Evolutionary conservation across 2,113 vertebrate genomes (phyloP).

Genomic region (Tetrao urogallus): DNA sequence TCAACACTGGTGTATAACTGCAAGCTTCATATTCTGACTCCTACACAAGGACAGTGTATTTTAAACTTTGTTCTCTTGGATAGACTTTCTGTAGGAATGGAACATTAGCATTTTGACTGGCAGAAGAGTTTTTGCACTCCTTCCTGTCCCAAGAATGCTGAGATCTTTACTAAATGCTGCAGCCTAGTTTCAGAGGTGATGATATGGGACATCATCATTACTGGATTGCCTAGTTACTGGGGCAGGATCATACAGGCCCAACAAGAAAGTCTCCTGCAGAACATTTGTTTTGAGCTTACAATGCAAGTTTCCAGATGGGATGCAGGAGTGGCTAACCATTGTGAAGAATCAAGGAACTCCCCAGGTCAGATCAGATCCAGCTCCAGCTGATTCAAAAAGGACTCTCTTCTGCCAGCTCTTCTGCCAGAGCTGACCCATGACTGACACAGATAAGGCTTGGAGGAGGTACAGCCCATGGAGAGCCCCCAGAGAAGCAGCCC

Average conservation of each 20-base stretch:
- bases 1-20: accelerated
- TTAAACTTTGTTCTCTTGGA: neutral
- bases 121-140: neutral
- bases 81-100: neutral
- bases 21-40: neutral
- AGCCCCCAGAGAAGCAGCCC: neutral
- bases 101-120: accelerated
- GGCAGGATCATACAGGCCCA: accelerated
- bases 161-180: accelerated
- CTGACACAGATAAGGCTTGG: neutral
- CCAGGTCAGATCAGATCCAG: neutral
- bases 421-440: neutral
- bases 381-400: neutral
- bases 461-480: neutral
- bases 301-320: neutral
- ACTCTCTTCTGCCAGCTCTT: neutral
- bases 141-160: neutral
- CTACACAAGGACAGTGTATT: accelerated
- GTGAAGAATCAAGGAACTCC: neutral
- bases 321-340: neutral
- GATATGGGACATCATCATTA: accelerated
- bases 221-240: neutral
- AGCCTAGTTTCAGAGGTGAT: neutral
- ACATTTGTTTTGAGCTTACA: neutral
- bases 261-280: neutral